phyloP scores from a whole-genome alignment of 1,140 invertebrate species.

The Listronotus bonariensis region DNA sequence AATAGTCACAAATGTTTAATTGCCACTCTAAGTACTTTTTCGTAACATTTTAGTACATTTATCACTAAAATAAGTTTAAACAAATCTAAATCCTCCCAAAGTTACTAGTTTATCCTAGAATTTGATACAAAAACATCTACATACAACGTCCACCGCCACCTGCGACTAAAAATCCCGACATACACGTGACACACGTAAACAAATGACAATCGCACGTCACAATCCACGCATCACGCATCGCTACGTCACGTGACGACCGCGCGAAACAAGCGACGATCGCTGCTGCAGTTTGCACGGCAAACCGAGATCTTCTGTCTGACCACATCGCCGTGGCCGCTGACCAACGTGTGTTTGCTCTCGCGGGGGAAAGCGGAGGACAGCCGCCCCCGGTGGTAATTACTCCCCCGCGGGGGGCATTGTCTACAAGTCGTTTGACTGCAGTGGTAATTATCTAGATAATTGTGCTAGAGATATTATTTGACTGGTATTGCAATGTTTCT shows the following conservation, averaged over 20 bases:
- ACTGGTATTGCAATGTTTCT: too few species aligned
- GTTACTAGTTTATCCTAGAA: too few species aligned
- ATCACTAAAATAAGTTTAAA: too few species aligned
- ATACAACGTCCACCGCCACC: not conserved
- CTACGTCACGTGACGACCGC: conserved; percentile 29
- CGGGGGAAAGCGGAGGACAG: conserved; percentile 1
- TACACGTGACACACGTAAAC: conserved; percentile 36
- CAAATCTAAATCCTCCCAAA: too few species aligned
- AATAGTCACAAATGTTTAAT: too few species aligned
- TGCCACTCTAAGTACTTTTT: too few species aligned
- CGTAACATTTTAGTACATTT: too few species aligned
- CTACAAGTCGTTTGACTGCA: conserved; percentile 19
- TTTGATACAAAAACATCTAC: too few species aligned
- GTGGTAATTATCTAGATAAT: conserved; percentile 5
- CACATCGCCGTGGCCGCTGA: conserved; percentile 28
- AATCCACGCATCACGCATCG: conserved; percentile 25
- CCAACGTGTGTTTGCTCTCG: conserved; percentile 23
- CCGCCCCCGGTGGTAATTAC: conserved; percentile 23
- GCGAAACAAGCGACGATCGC: conserved; percentile 30
- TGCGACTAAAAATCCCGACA: conserved; percentile 1
- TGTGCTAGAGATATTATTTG: too few species aligned
- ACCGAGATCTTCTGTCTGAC: conserved; percentile 36
- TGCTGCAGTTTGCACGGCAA: conserved; percentile 34
- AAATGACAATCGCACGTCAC: conserved; percentile 34
- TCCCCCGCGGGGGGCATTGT: conserved; percentile 29